Conservation (phyloP, 1,140 invertebrate species). For the Scaptomyza montana region DNA sequence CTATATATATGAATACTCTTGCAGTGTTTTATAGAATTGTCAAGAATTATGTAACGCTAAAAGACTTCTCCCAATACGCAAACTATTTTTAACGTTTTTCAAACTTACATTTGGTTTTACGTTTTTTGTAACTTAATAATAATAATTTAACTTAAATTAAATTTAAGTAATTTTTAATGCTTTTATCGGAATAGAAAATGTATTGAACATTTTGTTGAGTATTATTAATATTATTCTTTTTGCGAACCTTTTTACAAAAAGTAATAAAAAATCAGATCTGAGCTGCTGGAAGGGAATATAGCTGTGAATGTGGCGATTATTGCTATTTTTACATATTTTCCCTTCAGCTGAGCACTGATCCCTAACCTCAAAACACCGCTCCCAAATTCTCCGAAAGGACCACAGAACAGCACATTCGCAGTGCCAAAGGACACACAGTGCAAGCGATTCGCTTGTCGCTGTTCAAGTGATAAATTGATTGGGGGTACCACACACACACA, state of each 20-base stretch:
- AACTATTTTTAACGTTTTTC: too few relatives aligned
- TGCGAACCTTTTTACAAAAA: too few relatives aligned
- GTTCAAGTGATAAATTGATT: conserved; percentile 82
- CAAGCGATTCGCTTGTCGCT: conserved; percentile 62
- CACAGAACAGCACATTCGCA: conserved; percentile 24
- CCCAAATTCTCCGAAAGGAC: conserved; percentile 27
- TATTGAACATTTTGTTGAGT: too few relatives aligned
- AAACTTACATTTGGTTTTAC: too few relatives aligned
- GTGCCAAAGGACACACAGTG: conserved; percentile 28
- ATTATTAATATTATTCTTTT: too few relatives aligned
- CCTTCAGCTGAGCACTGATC: neutral
- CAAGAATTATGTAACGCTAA: neutral
- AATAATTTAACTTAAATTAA: too few relatives aligned
- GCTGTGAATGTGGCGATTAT: neutral
- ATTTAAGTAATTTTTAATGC: too few relatives aligned
- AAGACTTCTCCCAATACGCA: too few relatives aligned
- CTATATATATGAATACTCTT: neutral
- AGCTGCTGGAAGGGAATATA: neutral
- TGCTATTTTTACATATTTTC: conserved; percentile 31
- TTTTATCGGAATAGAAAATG: too few relatives aligned
- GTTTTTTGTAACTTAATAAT: too few relatives aligned
- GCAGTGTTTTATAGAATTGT: neutral
- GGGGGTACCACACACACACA: conserved; percentile 21
- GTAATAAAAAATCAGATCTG: too few relatives aligned
- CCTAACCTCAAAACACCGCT: conserved; percentile 10